Base-by-base conservation (phyloP, 2,797 vertebrate genomes). In the Sebastes umbrosus region DNA sequence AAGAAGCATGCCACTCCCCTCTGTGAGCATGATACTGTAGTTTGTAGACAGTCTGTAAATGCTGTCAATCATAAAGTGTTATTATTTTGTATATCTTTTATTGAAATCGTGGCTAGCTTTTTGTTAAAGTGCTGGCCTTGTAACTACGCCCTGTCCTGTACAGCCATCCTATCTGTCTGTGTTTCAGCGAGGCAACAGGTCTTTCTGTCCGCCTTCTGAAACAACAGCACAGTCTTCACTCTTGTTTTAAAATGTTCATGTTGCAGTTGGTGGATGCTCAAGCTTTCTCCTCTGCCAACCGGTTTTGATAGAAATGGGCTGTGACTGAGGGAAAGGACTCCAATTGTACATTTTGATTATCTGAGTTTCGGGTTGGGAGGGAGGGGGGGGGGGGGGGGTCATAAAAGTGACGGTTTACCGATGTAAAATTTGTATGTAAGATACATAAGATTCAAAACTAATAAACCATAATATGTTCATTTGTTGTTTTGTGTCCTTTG, bases 361-460 rank as follows among this genome's bases (percentile, higher is more conserved):
- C 39, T 77, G 34, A 73, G 75, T 83, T 84, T 36, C 20, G n/a
- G 73, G 65, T 18, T 22, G 11, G 57, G 60, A 70, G 62, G 25
- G 60, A 60, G 73, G 60, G 70, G 62, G 25, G 60, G 60, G 73
- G 27, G 27, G 4, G 27, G 27, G 5, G 27, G 5, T 27, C 65
- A 91, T 89, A 80, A 82, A 87, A 88, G 85, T 92, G 86, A 89
- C 87, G 75, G 88, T 93, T 94, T 94, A 93, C 85, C 83, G 71
- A 72, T 96, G 94, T 95, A 95, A 88, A 92, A 90, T 95, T 95
- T 96, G 86, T 96, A 95, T 96, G 94, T 95, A 95, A 94, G 29
- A 94, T 92, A 92, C 69, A 90, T 90, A 87, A 90, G 66, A 84
- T 81, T 79, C 69, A 91, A 87, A 89, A 87, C 68, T 70, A 95